Evolutionary conservation across 2,113 vertebrate species (phyloP).

Genomic region (Boleophthalmus pectinirostris): DNA sequence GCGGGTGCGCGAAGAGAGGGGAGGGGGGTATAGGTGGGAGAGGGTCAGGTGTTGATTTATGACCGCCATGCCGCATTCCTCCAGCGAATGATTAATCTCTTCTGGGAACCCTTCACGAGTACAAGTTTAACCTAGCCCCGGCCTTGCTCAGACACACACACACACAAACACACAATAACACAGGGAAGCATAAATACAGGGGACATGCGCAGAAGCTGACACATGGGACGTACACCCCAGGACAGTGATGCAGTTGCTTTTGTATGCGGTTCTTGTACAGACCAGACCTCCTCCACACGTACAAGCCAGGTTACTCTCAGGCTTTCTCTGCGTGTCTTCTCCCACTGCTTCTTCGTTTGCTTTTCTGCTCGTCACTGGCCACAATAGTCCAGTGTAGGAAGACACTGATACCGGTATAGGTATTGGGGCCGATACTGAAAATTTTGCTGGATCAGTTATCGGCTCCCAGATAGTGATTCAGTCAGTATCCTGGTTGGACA

Average conservation of each 20-base stretch:
- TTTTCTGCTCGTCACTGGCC: conserved; percentile 48
- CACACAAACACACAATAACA: conserved; percentile 8
- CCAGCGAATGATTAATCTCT: conserved; percentile 82
- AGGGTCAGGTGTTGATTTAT: conserved; percentile 82
- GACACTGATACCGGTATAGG: no score
- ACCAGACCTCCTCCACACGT: conserved; percentile 15
- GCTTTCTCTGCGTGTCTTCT: conserved; percentile 29
- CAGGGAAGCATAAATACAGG: conserved; percentile 18
- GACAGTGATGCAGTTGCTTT: conserved; percentile 64
- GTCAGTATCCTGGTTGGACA: no score
- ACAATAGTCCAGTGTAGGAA: conserved; percentile 45
- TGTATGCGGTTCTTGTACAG: conserved; percentile 59
- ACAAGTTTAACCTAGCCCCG: conserved; percentile 83
- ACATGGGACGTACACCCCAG: conserved; percentile 62
- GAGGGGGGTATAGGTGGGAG: conserved; percentile 7
- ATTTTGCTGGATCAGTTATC: no score
- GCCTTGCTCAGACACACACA: conserved; percentile 56
- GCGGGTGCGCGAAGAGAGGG: not conserved
- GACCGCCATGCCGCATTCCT: conserved; percentile 75
- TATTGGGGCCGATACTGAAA: no score
- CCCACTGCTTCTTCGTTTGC: conserved; percentile 17
- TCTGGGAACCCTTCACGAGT: conserved; percentile 81
- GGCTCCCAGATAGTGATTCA: no score
- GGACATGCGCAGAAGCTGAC: conserved; percentile 42
- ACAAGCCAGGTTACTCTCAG: conserved; percentile 12